Evolutionary conservation across 2,797 vertebrate species (phyloP).

Genomic region (Adrianichthys oophorus): DNA sequence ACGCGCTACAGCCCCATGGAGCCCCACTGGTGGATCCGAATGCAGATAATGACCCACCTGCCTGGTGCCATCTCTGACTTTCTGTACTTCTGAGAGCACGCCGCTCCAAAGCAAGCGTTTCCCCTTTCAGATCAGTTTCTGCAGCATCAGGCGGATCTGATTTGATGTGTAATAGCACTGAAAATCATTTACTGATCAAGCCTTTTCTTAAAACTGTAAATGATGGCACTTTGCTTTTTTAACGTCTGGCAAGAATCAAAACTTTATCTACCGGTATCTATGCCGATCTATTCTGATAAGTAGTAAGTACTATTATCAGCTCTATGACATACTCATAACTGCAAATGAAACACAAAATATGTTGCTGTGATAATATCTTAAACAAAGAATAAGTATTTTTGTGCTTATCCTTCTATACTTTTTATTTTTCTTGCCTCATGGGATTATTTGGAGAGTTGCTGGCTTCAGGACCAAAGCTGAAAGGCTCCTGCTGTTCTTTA

Average conservation of each 20-base stretch:
- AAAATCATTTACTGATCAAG: constrained; percentile 48
- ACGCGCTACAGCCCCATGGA: constrained; percentile 84
- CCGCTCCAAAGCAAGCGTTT: background rate
- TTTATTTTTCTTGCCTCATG: constrained; percentile 5
- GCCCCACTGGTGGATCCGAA: constrained; percentile 83
- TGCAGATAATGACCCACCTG: constrained; percentile 84
- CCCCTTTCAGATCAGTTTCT: constrained; percentile 3
- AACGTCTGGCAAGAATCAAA: constrained; percentile 8
- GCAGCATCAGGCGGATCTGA: constrained; percentile 14
- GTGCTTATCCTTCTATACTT: background rate
- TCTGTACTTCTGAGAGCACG: constrained; percentile 75
- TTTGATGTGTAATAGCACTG: constrained; percentile 30
- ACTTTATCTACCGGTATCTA: constrained; percentile 12
- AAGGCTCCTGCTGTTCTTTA: constrained; percentile 50
- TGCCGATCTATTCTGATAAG: constrained; percentile 27
- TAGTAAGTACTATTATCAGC: constrained; percentile 28
- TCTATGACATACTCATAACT: background rate
- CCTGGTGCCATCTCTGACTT: constrained; percentile 81
- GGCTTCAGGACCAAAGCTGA: constrained; percentile 26
- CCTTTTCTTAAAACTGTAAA: constrained; percentile 37
- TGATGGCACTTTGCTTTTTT: constrained; percentile 39
- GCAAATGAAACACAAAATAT: background rate
- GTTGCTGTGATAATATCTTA: constrained; percentile 14
- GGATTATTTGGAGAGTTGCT: constrained; percentile 11
- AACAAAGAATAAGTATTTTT: background rate